These are phyloP conservation scores for Champsocephalus gunnari DNA, from an alignment of 2,797 vertebrate species.

Conservation along the genomic window DNA sequence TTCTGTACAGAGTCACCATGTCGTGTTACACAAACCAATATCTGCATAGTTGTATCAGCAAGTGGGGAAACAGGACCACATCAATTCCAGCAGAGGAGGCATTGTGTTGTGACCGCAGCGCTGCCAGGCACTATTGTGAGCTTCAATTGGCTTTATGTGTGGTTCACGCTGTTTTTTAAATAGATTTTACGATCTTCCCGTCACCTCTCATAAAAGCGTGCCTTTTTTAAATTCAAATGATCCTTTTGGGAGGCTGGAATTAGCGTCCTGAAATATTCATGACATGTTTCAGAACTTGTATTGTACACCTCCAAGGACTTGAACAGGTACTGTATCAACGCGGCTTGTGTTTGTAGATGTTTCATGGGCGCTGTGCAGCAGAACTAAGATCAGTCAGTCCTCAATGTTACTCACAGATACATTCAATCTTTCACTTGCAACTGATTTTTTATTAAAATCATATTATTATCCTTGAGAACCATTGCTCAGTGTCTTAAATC, in stretches of 20 bases:
- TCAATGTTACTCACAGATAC: not conserved
- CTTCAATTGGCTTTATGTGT: slow-evolving; percentile 17
- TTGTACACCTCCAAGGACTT: slow-evolving; percentile 54
- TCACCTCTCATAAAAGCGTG: slow-evolving; percentile 57
- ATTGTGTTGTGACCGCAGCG: slow-evolving; percentile 2
- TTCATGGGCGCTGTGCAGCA: slow-evolving; percentile 54
- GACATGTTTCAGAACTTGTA: slow-evolving; percentile 55
- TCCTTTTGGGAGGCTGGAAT: slow-evolving; percentile 68
- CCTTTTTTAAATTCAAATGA: slow-evolving; percentile 71
- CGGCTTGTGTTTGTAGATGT: slow-evolving; percentile 54
- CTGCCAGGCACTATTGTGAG: slow-evolving; percentile 33
- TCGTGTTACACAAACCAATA: slow-evolving; percentile 56
- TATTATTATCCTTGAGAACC: not conserved
- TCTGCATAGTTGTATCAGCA: slow-evolving; percentile 55
- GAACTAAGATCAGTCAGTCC: slow-evolving; percentile 40
- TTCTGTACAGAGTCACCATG: slow-evolving; percentile 49
- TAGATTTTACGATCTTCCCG: slow-evolving; percentile 46
- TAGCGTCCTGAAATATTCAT: slow-evolving; percentile 82
- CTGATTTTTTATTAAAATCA: slow-evolving; percentile 22
- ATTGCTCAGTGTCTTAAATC: not conserved
- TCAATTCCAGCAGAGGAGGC: slow-evolving; percentile 40
- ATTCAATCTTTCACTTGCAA: slow-evolving; percentile 28
- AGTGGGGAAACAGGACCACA: slow-evolving; percentile 41
- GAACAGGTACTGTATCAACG: slow-evolving; percentile 67
- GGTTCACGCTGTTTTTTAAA: slow-evolving; percentile 35